A percentile compares a stretch with the other conserved stretches of the same genome.
phyloP scores from a whole-genome alignment of 1,140 invertebrate genomes.

The Drosophila yakuba region DNA sequence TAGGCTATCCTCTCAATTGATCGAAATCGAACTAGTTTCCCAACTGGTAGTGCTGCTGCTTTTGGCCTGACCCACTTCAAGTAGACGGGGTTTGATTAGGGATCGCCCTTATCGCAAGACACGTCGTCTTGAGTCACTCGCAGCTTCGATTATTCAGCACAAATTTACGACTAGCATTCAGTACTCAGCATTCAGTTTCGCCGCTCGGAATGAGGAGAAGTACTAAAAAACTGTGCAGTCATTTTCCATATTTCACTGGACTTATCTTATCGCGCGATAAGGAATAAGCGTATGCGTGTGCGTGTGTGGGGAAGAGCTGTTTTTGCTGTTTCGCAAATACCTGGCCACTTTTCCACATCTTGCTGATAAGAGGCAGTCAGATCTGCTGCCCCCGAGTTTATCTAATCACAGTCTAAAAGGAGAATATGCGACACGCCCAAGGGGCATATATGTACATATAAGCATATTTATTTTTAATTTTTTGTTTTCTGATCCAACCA shows the following conservation, averaged over 20 bases:
- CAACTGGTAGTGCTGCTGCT: not conserved
- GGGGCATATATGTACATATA: not conserved
- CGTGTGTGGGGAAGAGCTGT: not conserved
- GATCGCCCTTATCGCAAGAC: constrained; percentile 26
- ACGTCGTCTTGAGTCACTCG: constrained; percentile 39
- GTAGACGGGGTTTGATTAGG: constrained; percentile 25
- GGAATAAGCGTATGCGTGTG: constrained; percentile 3
- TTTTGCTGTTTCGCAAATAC: constrained; percentile 29
- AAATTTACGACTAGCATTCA: constrained; percentile 21
- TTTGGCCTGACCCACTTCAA: constrained; percentile 14
- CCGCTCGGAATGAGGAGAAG: constrained; percentile 1
- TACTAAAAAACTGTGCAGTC: constrained; percentile 53
- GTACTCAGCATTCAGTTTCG: not conserved
- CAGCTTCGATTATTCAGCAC: constrained; percentile 50
- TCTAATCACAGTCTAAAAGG: constrained; percentile 1
- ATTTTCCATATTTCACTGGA: constrained; percentile 45
- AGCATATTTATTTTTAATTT: not conserved
- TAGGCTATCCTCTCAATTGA: not conserved
- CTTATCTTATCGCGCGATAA: constrained; percentile 54
- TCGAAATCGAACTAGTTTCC: not conserved
- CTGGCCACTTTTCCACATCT: constrained; percentile 35
- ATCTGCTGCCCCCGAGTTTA: not conserved
- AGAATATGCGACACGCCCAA: not conserved
- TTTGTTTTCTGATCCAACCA: not conserved
- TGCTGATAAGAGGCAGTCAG: constrained; percentile 5